phyloP scores from a whole-genome alignment of 2,888 invertebrate species.

The Serrognathus titanus region DNA sequence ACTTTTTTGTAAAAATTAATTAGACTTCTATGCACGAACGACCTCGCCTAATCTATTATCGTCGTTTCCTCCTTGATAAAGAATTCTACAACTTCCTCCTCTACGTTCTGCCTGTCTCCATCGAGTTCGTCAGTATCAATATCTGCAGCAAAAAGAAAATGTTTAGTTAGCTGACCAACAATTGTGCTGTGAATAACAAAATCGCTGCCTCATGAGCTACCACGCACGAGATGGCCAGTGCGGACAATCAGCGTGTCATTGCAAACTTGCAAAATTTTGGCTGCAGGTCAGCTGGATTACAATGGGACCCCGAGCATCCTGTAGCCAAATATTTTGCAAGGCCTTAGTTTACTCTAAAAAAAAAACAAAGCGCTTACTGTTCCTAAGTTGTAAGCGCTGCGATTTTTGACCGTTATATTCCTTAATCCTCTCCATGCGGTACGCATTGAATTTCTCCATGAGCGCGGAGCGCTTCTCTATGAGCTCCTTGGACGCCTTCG shows the following conservation, averaged over 20 bases:
- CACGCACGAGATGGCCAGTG: too few species aligned
- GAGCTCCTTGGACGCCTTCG: constrained; percentile 91
- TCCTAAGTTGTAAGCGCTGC: constrained; percentile 78
- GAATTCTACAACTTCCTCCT: constrained; percentile 96
- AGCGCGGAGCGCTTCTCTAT: constrained; percentile 87
- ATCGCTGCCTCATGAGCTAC: too few species aligned
- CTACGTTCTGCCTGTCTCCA: constrained; percentile 79
- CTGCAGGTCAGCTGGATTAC: too few species aligned
- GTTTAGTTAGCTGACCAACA: too few species aligned
- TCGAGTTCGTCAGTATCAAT: constrained; percentile 92
- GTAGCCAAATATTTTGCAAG: too few species aligned
- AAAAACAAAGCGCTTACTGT: constrained; percentile 60
- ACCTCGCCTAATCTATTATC: constrained; percentile 60
- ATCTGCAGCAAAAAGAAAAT: constrained; percentile 62
- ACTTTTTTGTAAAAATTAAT: not conserved
- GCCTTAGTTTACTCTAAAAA: not conserved
- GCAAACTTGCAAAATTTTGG: too few species aligned
- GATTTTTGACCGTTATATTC: constrained; percentile 78
- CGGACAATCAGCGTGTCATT: too few species aligned
- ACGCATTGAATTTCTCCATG: constrained; percentile 82
- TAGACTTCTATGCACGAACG: not conserved
- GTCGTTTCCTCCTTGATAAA: constrained; percentile 94
- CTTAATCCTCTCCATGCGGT: constrained; percentile 69
- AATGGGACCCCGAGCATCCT: too few species aligned
- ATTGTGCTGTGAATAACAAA: too few species aligned